phyloP scores from a whole-genome alignment of 2,888 invertebrate genomes.

The Cepaea hortensis region DNA sequence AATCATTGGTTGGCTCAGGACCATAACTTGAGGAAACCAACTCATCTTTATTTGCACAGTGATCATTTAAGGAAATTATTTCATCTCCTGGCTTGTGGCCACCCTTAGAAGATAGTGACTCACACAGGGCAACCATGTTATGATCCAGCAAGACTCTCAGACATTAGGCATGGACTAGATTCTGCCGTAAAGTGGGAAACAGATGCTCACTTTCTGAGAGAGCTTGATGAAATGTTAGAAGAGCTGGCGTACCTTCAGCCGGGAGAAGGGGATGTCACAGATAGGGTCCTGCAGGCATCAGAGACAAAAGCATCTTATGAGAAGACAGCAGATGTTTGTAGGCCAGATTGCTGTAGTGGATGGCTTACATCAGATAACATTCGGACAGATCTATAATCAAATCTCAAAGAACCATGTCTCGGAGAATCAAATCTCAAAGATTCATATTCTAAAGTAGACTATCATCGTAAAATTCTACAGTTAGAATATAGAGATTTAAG shows the following conservation, averaged over 20 bases:
- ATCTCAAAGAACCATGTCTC: no score
- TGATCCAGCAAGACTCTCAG: neutral
- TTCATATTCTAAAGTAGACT: no score
- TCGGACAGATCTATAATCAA: no score
- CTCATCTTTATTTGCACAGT: no score
- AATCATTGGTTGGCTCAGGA: neutral
- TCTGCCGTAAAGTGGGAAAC: neutral
- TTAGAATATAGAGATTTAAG: no score
- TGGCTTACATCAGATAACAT: neutral
- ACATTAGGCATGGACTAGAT: neutral
- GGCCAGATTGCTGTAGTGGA: neutral
- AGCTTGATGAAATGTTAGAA: neutral
- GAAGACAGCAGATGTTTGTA: neutral
- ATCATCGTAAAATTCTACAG: no score
- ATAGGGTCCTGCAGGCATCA: neutral
- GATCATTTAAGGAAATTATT: neutral
- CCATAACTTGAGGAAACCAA: neutral
- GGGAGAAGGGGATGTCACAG: neutral
- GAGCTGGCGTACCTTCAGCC: neutral
- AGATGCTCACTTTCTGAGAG: neutral
- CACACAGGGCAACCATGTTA: neutral
- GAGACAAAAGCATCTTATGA: neutral
- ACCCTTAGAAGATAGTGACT: neutral
- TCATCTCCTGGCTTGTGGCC: neutral
- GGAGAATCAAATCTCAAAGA: no score